A percentile compares a stretch with the other conserved stretches of the same genome.
Evolutionary conservation across 2,888 invertebrate genomes (phyloP).

Genomic region (Sericinus montela): DNA sequence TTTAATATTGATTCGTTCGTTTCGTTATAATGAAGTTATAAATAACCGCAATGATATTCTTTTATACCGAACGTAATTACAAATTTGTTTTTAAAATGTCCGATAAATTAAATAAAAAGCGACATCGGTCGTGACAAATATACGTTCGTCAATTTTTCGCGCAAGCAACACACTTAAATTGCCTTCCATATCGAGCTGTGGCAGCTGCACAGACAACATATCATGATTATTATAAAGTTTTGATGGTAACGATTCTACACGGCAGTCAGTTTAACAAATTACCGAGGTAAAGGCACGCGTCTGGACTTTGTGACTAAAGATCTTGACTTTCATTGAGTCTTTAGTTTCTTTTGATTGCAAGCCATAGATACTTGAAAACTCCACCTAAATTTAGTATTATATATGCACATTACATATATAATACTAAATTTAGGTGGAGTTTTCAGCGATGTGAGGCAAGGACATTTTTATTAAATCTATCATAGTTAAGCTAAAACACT

Average conservation of each 20-base stretch:
- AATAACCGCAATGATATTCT: slow-evolving; percentile 9
- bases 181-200: slow-evolving; percentile 7
- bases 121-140: not conserved
- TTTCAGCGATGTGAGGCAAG: too few relatives aligned
- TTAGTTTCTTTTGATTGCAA: too few relatives aligned
- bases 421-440: too few relatives aligned
- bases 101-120: slow-evolving; percentile 10
- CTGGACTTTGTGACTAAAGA: too few relatives aligned
- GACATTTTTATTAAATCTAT: too few relatives aligned
- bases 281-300: too few relatives aligned
- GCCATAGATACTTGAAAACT: too few relatives aligned
- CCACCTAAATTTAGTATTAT: too few relatives aligned
- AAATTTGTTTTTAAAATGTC: slow-evolving; percentile 14
- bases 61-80: slow-evolving; percentile 8
- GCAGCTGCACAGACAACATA: slow-evolving; percentile 12
- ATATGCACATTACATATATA: too few relatives aligned
- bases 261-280: not conserved
- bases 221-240: slow-evolving; percentile 5
- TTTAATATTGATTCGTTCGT: slow-evolving; percentile 6
- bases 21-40: slow-evolving; percentile 19
- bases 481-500: too few relatives aligned
- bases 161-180: slow-evolving; percentile 1
- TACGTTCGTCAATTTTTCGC: slow-evolving; percentile 15
- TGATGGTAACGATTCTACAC: not conserved
- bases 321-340: too few relatives aligned